Base-by-base conservation (phyloP, 2,888 invertebrate species). In the Lymantria dispar region DNA sequence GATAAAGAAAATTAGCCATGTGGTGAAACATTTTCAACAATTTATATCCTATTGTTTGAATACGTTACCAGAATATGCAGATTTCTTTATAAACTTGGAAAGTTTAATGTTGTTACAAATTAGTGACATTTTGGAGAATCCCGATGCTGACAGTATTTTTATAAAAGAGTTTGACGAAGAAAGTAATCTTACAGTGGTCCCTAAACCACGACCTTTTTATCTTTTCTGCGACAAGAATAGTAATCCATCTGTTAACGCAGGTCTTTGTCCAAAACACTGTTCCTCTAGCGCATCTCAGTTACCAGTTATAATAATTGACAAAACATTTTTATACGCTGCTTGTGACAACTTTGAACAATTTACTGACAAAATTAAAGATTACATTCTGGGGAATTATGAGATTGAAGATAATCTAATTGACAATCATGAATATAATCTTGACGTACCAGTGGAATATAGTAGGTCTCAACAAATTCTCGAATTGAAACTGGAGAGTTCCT, bases 71-170 rank as follows among this genome's bases (percentile, higher is more conserved):
- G 83, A 87, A 12, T 77, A 88, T 45, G 85, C 86, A 0, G 89
- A 89, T 1, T 90, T 89, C 64, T 89, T 91, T 56, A 73, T 85
- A 39, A 83, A 90, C 43, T 79, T 88, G 74, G 90, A 91, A 56
- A 87, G 85, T 54, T 59, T 90, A 40, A 82, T 91, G 85, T 60
- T 90, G 58, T 48, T 89, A 48, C 91, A 91, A 56, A 46, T 91
- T 10, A 78, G 76, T 48, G 76, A 84, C 11, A 13, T 29, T n/a
- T 29, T 81, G n/a, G 79, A 83, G 11, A 66, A 81, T 37, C 85
- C 87, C 0, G 62, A 57, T 3, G 72, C 64, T 31, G 76, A 78
- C 54, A 89, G 81, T 53, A 72, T 89, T n/a, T 77, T 89, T 50
- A 68, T 73, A 47, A 39, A 51, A 1, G 83, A 86, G 36, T 64